Conservation (phyloP, 2,113 vertebrate species). For the Felis chaus region DNA sequence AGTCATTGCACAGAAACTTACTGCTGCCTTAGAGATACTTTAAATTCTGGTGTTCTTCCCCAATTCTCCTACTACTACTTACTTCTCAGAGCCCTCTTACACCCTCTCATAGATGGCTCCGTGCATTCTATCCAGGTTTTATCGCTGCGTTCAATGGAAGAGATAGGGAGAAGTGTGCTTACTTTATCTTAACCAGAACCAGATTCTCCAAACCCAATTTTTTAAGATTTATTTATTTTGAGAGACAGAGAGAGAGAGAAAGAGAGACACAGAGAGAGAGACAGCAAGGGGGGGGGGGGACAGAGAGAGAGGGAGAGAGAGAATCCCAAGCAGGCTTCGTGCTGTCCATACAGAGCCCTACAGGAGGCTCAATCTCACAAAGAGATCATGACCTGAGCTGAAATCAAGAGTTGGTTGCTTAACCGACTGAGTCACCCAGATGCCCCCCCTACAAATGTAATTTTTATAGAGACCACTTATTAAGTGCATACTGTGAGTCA, state of each 20-base stretch:
- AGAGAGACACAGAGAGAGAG: too few species aligned
- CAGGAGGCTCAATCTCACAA: too few species aligned
- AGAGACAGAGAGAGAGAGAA: too few species aligned
- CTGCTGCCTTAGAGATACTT: background rate
- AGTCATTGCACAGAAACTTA: background rate
- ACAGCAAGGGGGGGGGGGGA: too few species aligned
- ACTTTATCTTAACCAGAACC: background rate
- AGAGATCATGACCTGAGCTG: too few species aligned
- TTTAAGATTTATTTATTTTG: background rate
- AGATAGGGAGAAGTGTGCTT: background rate
- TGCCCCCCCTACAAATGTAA: background rate
- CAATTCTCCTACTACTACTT: background rate
- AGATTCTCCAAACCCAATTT: background rate
- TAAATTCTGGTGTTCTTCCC: background rate
- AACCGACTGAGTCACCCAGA: too few species aligned
- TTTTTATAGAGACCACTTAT: background rate
- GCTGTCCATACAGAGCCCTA: too few species aligned
- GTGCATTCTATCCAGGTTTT: background rate
- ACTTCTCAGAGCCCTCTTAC: background rate
- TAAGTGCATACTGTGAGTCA: background rate
- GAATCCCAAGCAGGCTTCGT: too few species aligned
- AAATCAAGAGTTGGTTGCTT: too few species aligned
- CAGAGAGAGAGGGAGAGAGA: too few species aligned
- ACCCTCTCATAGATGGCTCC: background rate
- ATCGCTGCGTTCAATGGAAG: background rate